Conservation (phyloP, 2,888 invertebrate species). For the Litoditis marina region DNA sequence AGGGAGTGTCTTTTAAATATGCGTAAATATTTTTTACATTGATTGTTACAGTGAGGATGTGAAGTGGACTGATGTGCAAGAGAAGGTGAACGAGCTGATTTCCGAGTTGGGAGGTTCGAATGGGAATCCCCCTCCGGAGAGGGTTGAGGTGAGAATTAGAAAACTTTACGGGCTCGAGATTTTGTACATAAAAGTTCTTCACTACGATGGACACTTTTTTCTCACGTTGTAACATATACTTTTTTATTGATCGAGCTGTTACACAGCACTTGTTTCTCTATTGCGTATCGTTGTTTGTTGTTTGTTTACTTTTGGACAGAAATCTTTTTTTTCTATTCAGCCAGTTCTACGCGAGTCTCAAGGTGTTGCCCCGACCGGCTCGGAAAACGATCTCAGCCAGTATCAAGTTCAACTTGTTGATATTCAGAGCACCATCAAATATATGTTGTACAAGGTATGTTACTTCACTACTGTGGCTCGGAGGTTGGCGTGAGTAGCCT, state of each 20-base stretch:
- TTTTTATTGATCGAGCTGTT: too few species aligned
- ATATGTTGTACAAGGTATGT: slow-evolving; percentile 68
- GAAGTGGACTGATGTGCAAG: slow-evolving; percentile 38
- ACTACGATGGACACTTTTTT: too few species aligned
- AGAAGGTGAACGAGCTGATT: slow-evolving; percentile 43
- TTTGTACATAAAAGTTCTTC: too few species aligned
- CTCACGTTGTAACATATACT: too few species aligned
- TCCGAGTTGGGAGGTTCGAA: slow-evolving; percentile 14
- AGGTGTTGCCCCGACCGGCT: not conserved
- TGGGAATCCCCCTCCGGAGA: not conserved
- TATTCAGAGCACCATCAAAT: slow-evolving; percentile 80
- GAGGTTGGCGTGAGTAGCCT: too few species aligned
- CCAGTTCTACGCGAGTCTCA: slow-evolving; percentile 16
- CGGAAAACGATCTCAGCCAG: slow-evolving; percentile 30
- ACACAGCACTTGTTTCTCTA: too few species aligned
- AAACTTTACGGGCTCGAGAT: too few species aligned
- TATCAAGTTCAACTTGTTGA: slow-evolving; percentile 76
- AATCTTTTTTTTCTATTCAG: slow-evolving; percentile 13
- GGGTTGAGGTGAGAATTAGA: not conserved
- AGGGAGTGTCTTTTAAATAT: not conserved
- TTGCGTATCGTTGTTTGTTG: too few species aligned
- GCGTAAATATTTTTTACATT: not conserved
- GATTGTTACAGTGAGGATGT: slow-evolving; percentile 30
- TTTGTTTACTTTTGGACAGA: not conserved
- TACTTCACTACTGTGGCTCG: too few species aligned